Percentiles rank a stretch among this genome's conserved stretches.
These are phyloP conservation scores for Ctenoplectra terminalis DNA, from an alignment of 1,140 invertebrate species.

Conservation along the genomic window DNA sequence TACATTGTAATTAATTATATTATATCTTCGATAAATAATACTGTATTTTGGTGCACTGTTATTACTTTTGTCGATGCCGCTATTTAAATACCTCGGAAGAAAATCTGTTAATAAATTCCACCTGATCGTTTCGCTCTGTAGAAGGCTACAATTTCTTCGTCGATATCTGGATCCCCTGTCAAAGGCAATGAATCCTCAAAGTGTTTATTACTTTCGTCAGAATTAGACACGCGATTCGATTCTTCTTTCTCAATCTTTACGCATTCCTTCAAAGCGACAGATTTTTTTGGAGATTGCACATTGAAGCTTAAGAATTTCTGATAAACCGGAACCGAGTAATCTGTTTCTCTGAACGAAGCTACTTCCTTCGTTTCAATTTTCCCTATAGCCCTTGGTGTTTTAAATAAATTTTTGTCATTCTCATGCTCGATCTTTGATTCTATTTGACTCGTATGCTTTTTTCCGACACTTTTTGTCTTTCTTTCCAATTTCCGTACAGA, in stretches of 20 bases:
- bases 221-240: background rate
- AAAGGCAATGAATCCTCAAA: slow-evolving; percentile 76
- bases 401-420: background rate
- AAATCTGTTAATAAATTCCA: slow-evolving; percentile 19
- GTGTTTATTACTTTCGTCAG: slow-evolving; percentile 11
- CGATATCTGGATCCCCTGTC: slow-evolving; percentile 81
- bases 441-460: background rate
- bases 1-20: background rate
- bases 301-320: slow-evolving; percentile 5
- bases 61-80: background rate
- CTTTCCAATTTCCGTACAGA: background rate
- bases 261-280: background rate
- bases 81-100: background rate
- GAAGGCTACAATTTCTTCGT: slow-evolving; percentile 82
- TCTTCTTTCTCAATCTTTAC: background rate
- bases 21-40: background rate
- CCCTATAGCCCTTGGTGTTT: background rate
- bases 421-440: background rate
- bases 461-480: too few species aligned
- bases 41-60: background rate
- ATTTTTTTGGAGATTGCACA: background rate
- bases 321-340: background rate
- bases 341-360: background rate
- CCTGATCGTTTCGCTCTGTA: slow-evolving; percentile 75
- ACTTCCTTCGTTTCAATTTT: background rate